Conservation (phyloP, 2,113 vertebrate species). For the Chionodraco myersi region DNA sequence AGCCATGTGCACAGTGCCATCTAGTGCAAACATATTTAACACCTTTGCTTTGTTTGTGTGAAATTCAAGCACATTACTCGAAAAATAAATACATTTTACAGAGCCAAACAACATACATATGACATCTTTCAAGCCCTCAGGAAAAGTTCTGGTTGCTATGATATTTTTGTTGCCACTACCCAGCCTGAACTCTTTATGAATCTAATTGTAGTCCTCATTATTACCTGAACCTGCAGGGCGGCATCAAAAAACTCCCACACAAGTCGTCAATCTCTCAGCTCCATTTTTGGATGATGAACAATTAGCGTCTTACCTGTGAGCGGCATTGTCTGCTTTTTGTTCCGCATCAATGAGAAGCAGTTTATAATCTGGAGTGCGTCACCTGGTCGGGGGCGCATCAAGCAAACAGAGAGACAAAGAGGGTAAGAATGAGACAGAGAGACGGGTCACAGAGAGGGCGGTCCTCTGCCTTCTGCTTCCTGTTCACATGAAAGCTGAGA, state of each 20-base stretch:
- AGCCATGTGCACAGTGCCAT: slow-evolving; percentile 79
- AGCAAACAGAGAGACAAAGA: not conserved
- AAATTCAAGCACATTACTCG: not conserved
- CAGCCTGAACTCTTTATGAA: not conserved
- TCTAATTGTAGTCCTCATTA: slow-evolving; percentile 16
- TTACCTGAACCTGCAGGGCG: not conserved
- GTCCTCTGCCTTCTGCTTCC: slow-evolving; percentile 7
- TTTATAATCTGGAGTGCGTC: slow-evolving; percentile 27
- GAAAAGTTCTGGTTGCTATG: not conserved
- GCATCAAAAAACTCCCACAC: slow-evolving; percentile 6
- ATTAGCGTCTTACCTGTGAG: slow-evolving; percentile 25
- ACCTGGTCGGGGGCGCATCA: slow-evolving; percentile 19
- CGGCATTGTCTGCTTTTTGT: slow-evolving; percentile 11
- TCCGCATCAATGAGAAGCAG: slow-evolving; percentile 14
- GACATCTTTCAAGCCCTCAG: not conserved
- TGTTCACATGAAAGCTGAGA: slow-evolving; percentile 25
- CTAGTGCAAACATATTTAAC: slow-evolving; percentile 61
- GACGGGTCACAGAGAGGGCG: not conserved
- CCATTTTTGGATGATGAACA: slow-evolving; percentile 20
- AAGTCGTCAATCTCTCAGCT: slow-evolving; percentile 5
- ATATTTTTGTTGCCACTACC: not conserved
- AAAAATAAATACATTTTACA: not conserved
- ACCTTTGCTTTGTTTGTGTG: not conserved
- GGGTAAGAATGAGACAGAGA: not conserved
- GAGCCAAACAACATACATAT: not conserved